A percentile compares a stretch with the other conserved stretches of the same genome.
These are phyloP conservation scores for Neoaliturus tenellus DNA, from an alignment of 2,888 invertebrate genomes.

Conservation along the genomic window DNA sequence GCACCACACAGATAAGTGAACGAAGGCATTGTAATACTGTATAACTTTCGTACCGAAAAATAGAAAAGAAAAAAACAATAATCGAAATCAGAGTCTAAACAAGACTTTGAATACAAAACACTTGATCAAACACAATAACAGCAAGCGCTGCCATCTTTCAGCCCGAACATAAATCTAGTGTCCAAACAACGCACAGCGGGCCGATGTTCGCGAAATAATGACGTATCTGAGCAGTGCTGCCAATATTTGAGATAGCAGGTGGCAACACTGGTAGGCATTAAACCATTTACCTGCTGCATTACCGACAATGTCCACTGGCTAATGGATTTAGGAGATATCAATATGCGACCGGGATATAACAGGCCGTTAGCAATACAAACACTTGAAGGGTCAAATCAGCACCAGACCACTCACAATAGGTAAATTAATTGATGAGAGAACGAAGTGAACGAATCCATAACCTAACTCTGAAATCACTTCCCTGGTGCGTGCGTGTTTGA, in stretches of 20 bases:
- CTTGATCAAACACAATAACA: not conserved
- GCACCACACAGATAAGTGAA: too few species aligned
- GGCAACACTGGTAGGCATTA: constrained; percentile 14
- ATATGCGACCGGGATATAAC: constrained; percentile 16
- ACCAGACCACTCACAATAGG: not conserved
- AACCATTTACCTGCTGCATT: constrained; percentile 41
- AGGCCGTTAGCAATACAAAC: constrained; percentile 1
- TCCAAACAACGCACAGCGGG: not conserved
- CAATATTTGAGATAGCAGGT: constrained; percentile 35
- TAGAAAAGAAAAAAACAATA: too few species aligned
- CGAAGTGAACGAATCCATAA: too few species aligned
- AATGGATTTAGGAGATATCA: constrained; percentile 33
- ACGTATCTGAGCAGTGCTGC: constrained; percentile 20
- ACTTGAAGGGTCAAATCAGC: not conserved
- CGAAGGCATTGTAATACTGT: too few species aligned
- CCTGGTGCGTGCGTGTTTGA: too few species aligned
- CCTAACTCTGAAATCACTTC: too few species aligned
- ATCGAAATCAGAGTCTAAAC: too few species aligned
- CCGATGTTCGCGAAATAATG: constrained; percentile 17
- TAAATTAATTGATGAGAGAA: not conserved
- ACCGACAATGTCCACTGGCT: constrained; percentile 20
- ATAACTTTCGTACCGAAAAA: too few species aligned
- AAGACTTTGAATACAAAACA: too few species aligned
- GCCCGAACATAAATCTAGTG: not conserved
- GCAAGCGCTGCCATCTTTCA: not conserved